phyloP scores from a whole-genome alignment of 2,888 invertebrate species.

The Halictus ligatus region DNA sequence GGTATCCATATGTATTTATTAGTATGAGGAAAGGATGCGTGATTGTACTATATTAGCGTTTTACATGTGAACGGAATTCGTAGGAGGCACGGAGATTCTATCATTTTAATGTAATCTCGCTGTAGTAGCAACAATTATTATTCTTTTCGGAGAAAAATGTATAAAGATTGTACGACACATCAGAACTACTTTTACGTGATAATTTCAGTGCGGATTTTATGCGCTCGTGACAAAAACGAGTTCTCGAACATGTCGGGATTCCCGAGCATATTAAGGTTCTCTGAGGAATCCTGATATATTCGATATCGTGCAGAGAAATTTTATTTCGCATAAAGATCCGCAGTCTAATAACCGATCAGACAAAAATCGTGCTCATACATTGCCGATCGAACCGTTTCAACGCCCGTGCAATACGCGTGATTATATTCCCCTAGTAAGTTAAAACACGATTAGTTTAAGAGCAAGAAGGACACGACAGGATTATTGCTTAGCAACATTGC shows the following conservation, averaged over 20 bases:
- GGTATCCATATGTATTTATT: constrained; percentile 62
- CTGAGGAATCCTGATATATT: too few relatives aligned
- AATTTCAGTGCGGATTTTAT: not conserved
- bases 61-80: constrained; percentile 38
- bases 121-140: constrained; percentile 36
- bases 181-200: not conserved
- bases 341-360: not conserved
- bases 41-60: constrained; percentile 55
- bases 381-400: constrained; percentile 35
- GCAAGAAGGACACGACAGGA: not conserved
- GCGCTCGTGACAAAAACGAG: not conserved
- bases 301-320: not conserved
- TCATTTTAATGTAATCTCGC: constrained; percentile 34
- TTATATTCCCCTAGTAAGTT: constrained; percentile 23
- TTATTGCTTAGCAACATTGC: constrained; percentile 19
- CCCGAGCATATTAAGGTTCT: too few relatives aligned
- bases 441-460: constrained; percentile 22
- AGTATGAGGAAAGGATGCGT: constrained; percentile 44
- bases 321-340: not conserved
- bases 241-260: too few relatives aligned
- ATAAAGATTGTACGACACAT: constrained; percentile 33
- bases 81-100: constrained; percentile 24
- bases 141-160: constrained; percentile 43
- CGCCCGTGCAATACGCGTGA: constrained; percentile 43
- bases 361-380: constrained; percentile 10